A percentile compares a stretch with the other conserved stretches of the same genome.
Evolutionary conservation across 1,140 invertebrate species (phyloP).

Genomic region (Meteorus sp.): DNA sequence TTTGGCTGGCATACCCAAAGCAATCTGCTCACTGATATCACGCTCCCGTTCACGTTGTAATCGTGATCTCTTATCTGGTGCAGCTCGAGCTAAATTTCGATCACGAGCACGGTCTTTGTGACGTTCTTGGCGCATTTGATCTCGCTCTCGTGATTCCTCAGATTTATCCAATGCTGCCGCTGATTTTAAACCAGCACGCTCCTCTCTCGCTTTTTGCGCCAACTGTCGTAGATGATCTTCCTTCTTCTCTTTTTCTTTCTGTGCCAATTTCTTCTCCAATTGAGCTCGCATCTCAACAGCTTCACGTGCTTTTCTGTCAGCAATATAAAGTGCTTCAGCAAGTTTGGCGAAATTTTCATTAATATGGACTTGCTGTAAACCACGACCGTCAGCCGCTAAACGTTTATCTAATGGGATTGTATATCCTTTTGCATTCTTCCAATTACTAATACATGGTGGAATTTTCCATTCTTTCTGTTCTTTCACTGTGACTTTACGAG

Average conservation of each 20-base stretch:
- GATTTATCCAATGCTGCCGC: conserved; percentile 59
- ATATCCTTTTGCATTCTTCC: conserved; percentile 99
- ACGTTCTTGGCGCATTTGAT: conserved; percentile 85
- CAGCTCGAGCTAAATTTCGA: conserved; percentile 88
- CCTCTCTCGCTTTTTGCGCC: conserved; percentile 94
- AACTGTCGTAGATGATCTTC: conserved; percentile 91
- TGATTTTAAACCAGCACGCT: conserved; percentile 81
- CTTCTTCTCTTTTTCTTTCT: conserved; percentile 98
- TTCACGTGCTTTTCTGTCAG: conserved; percentile 95
- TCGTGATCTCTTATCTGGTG: conserved; percentile 90
- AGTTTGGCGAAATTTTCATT: conserved; percentile 99
- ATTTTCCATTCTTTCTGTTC: conserved; percentile 99
- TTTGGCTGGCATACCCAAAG: conserved; percentile 92
- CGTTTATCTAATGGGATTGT: conserved; percentile 98
- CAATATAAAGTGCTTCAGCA: conserved; percentile 96
- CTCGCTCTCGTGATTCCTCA: conserved; percentile 84
- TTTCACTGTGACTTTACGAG: conserved; percentile 95
- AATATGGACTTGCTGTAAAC: conserved; percentile 95
- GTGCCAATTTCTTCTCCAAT: conserved; percentile 93
- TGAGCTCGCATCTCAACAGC: conserved; percentile 95
- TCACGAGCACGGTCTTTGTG: conserved; percentile 92
- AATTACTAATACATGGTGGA: conserved; percentile 98
- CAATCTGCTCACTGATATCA: conserved; percentile 98
- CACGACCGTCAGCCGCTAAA: conserved; percentile 95
- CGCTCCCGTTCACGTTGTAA: conserved; percentile 90